Evolutionary conservation across 2,797 vertebrate genomes (phyloP), one percentile per base, ranked within the genome.

Genomic region (Loriculus beryllinus): DNA sequence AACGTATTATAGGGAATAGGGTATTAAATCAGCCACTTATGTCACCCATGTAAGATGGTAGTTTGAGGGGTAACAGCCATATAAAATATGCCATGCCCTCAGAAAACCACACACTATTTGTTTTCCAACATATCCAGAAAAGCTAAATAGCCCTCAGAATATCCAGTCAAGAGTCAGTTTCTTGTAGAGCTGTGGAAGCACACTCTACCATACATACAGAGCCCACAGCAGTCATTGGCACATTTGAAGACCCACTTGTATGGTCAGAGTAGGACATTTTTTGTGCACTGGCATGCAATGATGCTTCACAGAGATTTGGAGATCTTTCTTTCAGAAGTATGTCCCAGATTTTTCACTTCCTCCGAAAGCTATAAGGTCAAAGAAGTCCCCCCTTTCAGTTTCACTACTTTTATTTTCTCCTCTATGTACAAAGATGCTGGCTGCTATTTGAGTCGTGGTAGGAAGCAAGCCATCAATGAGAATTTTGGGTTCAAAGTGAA

Each of bases 261-360:
- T 33, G 54, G 67, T 70, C 77, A 78, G 29, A 84, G 22, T 13
- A 86, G 20, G 52, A 31, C 42, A 43, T 49, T 68, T 77, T 91
- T 67, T 63, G n/a, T 51, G 54, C 49, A 42, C 19, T 42, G 54
- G 23, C 39, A 57, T 6, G 2, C 40, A 80, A 37, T 52, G 54
- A 88, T 0, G 1, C 37, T 85, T 88, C 67, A 70, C 47, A 83
- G 31, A 65, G 26, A 76, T 64, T 39, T 82, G 37, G 54, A 94
- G 54, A 88, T 52, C 69, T 35, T 89, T 93, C 31, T 31, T 91
- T 88, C 63, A 92, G 13, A 22, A 83, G 26, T 19, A 79, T 69
- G 79, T 82, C 88, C 70, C 51, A 86, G 83, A 88, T 79, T 88
- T 87, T 87, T 75, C 13, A 40, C 20, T 90, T 88, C 57, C n/a